Evolutionary conservation across 2,797 vertebrate genomes (phyloP), one percentile per base, ranked within the genome.

Genomic region (Picus viridis): DNA sequence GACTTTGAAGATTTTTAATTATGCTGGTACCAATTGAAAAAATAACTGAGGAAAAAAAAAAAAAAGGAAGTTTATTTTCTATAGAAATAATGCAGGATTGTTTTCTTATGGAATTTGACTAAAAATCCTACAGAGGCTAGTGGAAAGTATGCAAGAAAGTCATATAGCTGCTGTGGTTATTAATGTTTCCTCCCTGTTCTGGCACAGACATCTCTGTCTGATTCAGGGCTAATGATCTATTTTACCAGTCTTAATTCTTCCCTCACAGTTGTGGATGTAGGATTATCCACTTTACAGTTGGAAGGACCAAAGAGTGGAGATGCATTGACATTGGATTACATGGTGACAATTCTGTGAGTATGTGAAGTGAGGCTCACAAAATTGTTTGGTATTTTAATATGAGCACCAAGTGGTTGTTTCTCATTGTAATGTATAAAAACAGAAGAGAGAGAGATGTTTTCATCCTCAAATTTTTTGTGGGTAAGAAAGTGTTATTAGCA

Each of bases 261-360:
- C 24, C 24, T 63, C 78, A 54, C 10, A n/a, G 6, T 8, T 83
- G 9, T 58, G 43, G 75, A 39, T 0, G 3, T 71, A 85, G 57
- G 27, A 65, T 64, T 79, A 61, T 57, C n/a, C 67, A 32, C 39
- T 93, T 81, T 58, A 53, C 45, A 76, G 43, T 0, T 78, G 84
- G 47, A 69, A 69, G 34, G 56, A 69, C 62, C 1, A 2, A 83
- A 56, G 32, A 81, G 43, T 24, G 8, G 43, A 85, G 67, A 34
- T 0, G 0, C 0, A 0, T 17, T 86, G 75, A 78, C 43, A 36
- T 7, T 57, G 83, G 39, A 54, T 69, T 57, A 64, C 0, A 0
- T 43, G 54, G 70, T 73, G 79, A 47, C 79, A 73, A 61, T 27
- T 81, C 17, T 43, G 45, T 19, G 24, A 29, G 8, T 3, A 18